These are phyloP conservation scores for Tychaedon coryphoeus DNA, from an alignment of 2,113 vertebrate genomes.

Conservation along the genomic window DNA sequence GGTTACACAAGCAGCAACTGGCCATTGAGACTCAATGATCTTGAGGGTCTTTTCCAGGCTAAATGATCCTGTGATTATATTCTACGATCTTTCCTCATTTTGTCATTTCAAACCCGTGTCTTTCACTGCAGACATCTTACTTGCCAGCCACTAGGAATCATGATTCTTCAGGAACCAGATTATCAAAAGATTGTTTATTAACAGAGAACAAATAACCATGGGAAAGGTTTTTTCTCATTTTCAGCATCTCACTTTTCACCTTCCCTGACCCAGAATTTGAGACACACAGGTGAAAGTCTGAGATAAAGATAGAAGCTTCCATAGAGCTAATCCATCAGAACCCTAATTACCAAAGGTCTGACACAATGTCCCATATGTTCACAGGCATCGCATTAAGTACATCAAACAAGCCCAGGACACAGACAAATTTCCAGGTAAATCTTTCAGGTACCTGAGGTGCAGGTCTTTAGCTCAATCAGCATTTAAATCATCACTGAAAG, in stretches of 20 bases:
- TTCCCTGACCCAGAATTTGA: neutral
- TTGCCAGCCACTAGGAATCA: neutral
- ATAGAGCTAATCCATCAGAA: neutral
- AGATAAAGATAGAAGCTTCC: neutral
- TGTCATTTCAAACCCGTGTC: neutral
- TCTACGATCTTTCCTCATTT: neutral
- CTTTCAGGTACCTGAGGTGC: neutral
- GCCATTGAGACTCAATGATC: fast-evolving
- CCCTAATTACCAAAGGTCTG: neutral
- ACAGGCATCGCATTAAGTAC: neutral
- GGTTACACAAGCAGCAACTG: neutral
- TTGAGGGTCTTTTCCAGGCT: neutral
- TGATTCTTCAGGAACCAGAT: neutral
- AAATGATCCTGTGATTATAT: neutral
- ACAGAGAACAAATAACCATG: neutral
- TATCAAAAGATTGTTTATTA: neutral
- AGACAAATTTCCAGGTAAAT: neutral
- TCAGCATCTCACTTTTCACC: neutral
- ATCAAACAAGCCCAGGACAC: neutral
- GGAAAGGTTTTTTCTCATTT: neutral
- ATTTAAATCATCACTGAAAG: neutral
- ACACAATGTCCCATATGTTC: neutral
- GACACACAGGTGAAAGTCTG: neutral
- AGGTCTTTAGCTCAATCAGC: neutral
- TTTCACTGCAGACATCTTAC: neutral